Percentiles rank a stretch among this genome's conserved stretches.
These are phyloP conservation scores for Nansenia antarctica DNA, from an alignment of 2,113 vertebrate genomes.

Conservation along the genomic window DNA sequence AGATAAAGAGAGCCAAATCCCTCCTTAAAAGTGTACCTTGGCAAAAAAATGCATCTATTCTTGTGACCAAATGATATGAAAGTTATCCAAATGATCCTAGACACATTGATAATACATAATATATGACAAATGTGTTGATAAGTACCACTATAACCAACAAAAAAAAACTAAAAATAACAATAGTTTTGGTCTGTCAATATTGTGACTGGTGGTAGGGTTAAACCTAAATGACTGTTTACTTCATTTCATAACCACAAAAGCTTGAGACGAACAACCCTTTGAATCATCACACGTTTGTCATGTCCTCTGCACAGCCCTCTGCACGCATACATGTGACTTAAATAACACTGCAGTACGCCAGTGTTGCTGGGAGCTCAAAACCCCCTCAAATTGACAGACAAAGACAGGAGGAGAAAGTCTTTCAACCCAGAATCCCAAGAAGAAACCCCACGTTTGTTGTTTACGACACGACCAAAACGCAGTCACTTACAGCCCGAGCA, in stretches of 20 bases:
- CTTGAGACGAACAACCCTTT: constrained; percentile 7
- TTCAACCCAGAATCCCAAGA: background rate
- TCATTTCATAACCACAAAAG: constrained; percentile 9
- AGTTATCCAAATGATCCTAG: no score
- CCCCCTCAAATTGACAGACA: background rate
- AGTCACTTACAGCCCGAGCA: background rate
- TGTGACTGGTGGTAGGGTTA: no score
- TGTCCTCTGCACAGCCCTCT: background rate
- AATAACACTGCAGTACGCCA: background rate
- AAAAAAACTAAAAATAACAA: no score
- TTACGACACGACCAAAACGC: background rate
- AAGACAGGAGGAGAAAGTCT: background rate
- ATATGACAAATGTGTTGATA: no score
- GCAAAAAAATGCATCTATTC: no score
- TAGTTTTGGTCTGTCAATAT: no score
- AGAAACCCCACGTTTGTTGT: background rate
- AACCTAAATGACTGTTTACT: constrained; percentile 7
- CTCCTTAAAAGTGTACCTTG: no score
- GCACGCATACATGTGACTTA: background rate
- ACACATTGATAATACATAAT: no score
- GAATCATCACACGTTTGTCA: constrained; percentile 10
- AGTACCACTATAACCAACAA: no score
- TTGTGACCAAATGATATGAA: no score
- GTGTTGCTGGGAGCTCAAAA: background rate
- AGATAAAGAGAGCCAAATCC: no score